phyloP scores from a whole-genome alignment of 2,888 invertebrate genomes.

The Tetranychus piercei region DNA sequence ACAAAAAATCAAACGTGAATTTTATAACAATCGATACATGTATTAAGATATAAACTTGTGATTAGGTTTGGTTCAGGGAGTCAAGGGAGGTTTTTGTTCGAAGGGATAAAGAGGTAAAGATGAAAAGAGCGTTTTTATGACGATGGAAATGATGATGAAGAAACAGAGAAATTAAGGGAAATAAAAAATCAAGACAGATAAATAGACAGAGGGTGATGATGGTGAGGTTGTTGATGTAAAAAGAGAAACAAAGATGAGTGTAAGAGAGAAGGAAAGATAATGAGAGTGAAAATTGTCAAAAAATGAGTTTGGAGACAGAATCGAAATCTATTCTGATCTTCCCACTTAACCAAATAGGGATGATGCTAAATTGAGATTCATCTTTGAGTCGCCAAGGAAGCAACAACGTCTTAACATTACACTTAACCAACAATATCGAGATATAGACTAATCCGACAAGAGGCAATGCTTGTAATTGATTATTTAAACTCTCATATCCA shows the following conservation, averaged over 20 bases:
- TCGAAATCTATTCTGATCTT: not conserved
- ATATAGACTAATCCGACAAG: too few relatives aligned
- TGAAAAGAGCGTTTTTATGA: not conserved
- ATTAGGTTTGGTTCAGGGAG: not conserved
- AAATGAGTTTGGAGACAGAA: not conserved
- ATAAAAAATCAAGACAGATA: not conserved
- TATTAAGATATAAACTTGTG: not conserved
- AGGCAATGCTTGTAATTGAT: too few relatives aligned
- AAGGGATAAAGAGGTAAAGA: not conserved
- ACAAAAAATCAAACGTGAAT: too few relatives aligned
- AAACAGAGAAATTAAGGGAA: not conserved
- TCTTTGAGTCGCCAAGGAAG: constrained; percentile 3
- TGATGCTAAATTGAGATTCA: not conserved
- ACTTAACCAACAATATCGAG: too few relatives aligned
- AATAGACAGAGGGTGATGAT: not conserved
- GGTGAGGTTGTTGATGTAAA: not conserved
- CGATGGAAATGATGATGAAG: not conserved
- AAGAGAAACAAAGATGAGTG: not conserved
- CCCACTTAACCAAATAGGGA: not conserved
- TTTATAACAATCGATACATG: not conserved
- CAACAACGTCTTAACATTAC: not conserved
- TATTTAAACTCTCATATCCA: too few relatives aligned
- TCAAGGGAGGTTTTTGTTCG: not conserved
- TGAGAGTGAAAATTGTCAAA: not conserved
- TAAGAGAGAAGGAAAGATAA: not conserved